phyloP scores from a whole-genome alignment of 2,888 invertebrate species.

The Autographa gamma region DNA sequence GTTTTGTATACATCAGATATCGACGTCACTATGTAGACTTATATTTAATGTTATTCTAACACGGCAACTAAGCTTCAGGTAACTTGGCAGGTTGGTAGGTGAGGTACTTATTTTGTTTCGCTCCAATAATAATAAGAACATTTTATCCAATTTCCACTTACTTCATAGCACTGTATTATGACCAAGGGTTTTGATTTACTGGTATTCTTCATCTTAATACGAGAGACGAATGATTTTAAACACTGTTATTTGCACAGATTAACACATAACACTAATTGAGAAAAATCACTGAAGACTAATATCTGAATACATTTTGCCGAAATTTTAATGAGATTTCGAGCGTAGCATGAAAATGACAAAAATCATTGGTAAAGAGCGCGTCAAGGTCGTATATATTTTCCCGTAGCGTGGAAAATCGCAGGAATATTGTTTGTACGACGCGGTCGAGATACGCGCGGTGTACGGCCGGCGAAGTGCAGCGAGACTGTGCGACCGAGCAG shows the following conservation, averaged over 20 bases:
- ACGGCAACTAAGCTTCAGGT: conserved; percentile 22
- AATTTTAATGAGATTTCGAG: conserved; percentile 57
- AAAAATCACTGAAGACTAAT: conserved; percentile 39
- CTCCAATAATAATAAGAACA: conserved; percentile 64
- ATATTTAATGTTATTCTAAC: conserved; percentile 8
- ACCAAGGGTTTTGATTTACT: conserved; percentile 86
- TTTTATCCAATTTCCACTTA: conserved; percentile 76
- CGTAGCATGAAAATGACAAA: conserved; percentile 64
- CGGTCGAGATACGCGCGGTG: conserved; percentile 46
- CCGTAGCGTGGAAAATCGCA: conserved; percentile 75
- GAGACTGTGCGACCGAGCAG: conserved; percentile 65
- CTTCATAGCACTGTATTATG: conserved; percentile 90
- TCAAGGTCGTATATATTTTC: conserved; percentile 82
- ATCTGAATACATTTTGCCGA: conserved; percentile 43
- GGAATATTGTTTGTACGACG: conserved; percentile 51
- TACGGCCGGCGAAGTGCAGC: conserved; percentile 63
- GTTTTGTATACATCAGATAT: background rate
- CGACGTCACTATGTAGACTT: conserved; percentile 16
- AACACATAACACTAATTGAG: conserved; percentile 52
- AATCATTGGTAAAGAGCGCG: conserved; percentile 66
- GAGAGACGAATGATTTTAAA: conserved; percentile 17
- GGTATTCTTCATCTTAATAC: conserved; percentile 76
- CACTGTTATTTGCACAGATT: conserved; percentile 43
- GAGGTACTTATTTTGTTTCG: conserved; percentile 60
- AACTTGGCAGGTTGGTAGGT: conserved; percentile 20